A percentile compares a stretch with the other conserved stretches of the same genome.
Conservation (phyloP, 1,140 invertebrate species). For the Aplysia californica region DNA sequence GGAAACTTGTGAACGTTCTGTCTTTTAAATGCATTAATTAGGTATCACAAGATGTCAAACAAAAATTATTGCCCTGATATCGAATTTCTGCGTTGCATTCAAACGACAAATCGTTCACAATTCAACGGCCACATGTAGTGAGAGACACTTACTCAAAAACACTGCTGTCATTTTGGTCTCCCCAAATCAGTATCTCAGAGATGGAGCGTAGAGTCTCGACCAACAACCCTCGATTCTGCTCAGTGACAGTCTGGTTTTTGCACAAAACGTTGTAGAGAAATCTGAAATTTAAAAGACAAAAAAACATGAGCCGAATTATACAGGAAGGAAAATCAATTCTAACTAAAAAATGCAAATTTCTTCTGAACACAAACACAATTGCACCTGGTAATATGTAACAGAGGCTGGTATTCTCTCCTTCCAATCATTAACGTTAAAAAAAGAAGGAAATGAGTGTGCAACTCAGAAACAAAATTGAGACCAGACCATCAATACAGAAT, state of each 20-base stretch:
- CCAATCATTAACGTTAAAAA: background rate
- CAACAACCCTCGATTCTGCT: conserved; percentile 92
- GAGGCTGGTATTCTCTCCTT: background rate
- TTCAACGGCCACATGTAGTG: no score
- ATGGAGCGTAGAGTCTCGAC: conserved; percentile 97
- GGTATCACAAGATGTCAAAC: no score
- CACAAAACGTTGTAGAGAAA: conserved; percentile 94
- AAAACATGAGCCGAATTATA: conserved; percentile 10
- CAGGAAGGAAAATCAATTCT: background rate
- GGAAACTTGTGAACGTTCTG: no score
- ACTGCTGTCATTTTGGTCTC: conserved; percentile 99
- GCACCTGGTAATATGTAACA: background rate
- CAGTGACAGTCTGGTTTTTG: conserved; percentile 97
- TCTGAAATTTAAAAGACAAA: conserved; percentile 70
- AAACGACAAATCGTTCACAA: no score
- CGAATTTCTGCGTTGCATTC: no score
- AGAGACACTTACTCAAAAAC: conserved; percentile 99
- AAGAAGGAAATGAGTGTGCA: background rate
- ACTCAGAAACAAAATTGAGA: background rate
- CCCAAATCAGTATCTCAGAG: conserved; percentile 99
- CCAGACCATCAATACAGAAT: background rate
- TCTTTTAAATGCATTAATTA: no score
- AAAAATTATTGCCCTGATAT: no score
- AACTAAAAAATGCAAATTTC: background rate
- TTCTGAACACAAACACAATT: no score